Base-by-base conservation (phyloP, 2,113 vertebrate genomes). In the Sula dactylatra region DNA sequence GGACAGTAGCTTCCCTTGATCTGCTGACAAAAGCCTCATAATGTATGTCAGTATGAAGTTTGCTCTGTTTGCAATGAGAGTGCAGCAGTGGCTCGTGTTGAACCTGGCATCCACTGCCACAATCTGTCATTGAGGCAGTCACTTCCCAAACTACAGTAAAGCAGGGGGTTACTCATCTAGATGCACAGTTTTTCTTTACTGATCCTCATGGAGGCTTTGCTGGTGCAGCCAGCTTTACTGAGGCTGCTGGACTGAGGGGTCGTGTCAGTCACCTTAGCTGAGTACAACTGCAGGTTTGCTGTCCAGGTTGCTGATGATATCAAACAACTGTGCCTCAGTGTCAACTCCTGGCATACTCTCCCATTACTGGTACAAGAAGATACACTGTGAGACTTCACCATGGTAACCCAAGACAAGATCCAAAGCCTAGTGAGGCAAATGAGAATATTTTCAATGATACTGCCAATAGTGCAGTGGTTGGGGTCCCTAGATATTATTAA, bases 231-330 rank as follows among this genome's bases (percentile, higher is more conserved):
- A 66, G 0, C 10, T 81, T 54, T 20, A 3, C 19, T 13, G 49
- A 67, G 25, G 26, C 55, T 13, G 5, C 27, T 77, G 36, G 19
- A 22, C 24, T 1, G 3, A 76, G 26, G 10, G 9, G 21, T 70
- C 0, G 5, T 11, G 20, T 24, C n/a, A 73, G 16, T 32, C 59
- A n/a, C 18, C 7, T 31, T 21, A 38, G 25, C 6, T 32, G 7
- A n/a, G 40, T 9, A 19, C 16, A 3, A 4, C 13, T 0, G 0
- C 29, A 22, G 7, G 10, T 66, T 82, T 73, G 16, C 34, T 52
- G 36, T 10, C 11, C 21, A 4, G 45, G 27, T 61, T 80, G 42
- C 42, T 59, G 91, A 31, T 58, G 80, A 58, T 36, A 31, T 4
- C 19, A 20, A 81, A 4, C 31, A 85, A 3, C 11, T 1, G 3